These are phyloP conservation scores for Philopotamus ludificatus DNA, from an alignment of 1,140 invertebrate genomes.

Conservation along the genomic window DNA sequence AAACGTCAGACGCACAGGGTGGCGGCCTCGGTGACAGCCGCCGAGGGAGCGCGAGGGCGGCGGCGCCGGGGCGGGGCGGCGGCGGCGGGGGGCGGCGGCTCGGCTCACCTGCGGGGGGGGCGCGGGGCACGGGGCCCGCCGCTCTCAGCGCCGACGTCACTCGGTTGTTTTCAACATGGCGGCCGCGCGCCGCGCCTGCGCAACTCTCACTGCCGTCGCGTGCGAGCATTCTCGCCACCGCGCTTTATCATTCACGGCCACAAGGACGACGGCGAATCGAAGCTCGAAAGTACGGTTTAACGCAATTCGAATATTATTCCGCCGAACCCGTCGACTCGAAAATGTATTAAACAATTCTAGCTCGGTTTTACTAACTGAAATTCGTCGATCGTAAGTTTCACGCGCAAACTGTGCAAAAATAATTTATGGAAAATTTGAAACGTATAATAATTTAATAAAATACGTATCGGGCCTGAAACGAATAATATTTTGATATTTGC, in stretches of 20 bases:
- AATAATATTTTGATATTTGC: too few relatives aligned
- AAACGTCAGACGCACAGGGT: neutral
- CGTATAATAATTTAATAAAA: too few relatives aligned
- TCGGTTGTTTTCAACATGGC: constrained; percentile 30
- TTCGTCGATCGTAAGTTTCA: too few relatives aligned
- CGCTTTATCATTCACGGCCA: neutral
- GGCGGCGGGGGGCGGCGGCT: neutral
- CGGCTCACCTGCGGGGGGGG: neutral
- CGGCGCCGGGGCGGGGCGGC: neutral
- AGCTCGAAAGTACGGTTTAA: too few relatives aligned
- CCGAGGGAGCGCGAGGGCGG: neutral
- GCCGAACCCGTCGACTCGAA: too few relatives aligned
- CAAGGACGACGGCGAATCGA: neutral
- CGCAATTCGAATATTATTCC: too few relatives aligned
- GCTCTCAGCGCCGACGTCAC: constrained; percentile 17
- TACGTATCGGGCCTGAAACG: too few relatives aligned
- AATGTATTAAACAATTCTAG: too few relatives aligned
- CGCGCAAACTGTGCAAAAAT: too few relatives aligned
- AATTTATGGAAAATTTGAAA: too few relatives aligned
- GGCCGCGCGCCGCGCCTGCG: constrained; percentile 17
- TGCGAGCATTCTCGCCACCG: constrained; percentile 18
- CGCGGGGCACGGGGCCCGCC: neutral
- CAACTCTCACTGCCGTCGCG: neutral
- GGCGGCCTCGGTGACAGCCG: neutral
- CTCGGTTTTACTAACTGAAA: too few relatives aligned